phyloP scores from a whole-genome alignment of 2,797 vertebrate species.

The Crax fasciolata region DNA sequence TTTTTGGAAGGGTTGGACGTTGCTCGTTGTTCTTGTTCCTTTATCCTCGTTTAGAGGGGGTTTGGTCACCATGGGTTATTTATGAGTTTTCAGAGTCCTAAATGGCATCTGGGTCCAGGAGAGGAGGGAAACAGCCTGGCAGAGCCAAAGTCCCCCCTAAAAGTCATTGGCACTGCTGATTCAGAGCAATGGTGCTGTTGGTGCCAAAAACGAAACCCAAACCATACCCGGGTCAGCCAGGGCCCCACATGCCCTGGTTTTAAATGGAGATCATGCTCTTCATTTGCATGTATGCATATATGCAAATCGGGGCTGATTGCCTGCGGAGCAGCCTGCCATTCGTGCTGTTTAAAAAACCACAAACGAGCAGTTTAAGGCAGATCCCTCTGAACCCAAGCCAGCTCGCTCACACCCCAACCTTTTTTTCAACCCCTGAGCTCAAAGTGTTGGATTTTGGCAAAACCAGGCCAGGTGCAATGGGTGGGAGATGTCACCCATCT shows the following conservation, averaged over 20 bases:
- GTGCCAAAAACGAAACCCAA: neutral
- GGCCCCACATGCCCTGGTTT: constrained; percentile 25
- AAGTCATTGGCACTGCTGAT: neutral
- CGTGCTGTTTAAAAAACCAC: neutral
- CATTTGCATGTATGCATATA: constrained; percentile 64
- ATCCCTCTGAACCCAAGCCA: rapidly evolving
- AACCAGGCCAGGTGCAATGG: rapidly evolving
- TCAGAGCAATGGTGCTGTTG: rapidly evolving
- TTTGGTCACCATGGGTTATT: neutral
- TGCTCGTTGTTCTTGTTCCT: neutral
- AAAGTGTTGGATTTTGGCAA: neutral
- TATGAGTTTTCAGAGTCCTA: neutral
- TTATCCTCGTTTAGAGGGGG: neutral
- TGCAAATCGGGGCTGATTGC: constrained; percentile 55
- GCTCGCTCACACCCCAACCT: rapidly evolving
- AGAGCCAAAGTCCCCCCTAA: neutral
- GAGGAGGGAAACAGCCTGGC: neutral
- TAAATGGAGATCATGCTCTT: neutral
- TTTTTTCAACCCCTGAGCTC: neutral
- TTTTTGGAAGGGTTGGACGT: neutral
- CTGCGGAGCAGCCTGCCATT: rapidly evolving
- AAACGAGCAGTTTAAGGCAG: neutral
- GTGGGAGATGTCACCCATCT: neutral
- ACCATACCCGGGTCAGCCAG: neutral
- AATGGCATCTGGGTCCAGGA: rapidly evolving